These are phyloP conservation scores for Cynoglossus semilaevis DNA, from an alignment of 2,113 vertebrate genomes.

Conservation along the genomic window DNA sequence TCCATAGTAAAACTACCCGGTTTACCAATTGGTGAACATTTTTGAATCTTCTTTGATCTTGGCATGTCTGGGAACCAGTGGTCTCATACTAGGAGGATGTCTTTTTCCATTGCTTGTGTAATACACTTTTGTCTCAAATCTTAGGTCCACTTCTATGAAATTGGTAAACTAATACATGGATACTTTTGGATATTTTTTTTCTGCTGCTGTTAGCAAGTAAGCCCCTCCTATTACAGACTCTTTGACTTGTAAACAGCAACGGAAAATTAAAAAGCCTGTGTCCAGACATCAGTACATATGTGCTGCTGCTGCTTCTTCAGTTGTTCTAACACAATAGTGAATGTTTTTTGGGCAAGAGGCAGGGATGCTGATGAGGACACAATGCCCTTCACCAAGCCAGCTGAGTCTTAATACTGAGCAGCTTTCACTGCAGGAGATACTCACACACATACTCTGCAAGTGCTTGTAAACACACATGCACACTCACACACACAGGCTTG, in stretches of 20 bases:
- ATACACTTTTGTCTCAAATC: no score
- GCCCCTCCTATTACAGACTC: background rate
- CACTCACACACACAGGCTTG: background rate
- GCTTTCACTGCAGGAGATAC: constrained; percentile 33
- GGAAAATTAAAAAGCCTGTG: background rate
- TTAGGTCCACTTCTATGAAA: no score
- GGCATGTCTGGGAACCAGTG: no score
- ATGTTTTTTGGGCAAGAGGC: constrained; percentile 13
- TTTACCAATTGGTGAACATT: no score
- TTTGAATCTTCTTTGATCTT: no score
- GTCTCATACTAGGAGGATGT: no score
- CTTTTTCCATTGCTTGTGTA: no score
- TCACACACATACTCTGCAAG: constrained; percentile 13
- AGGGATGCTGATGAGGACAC: constrained; percentile 12
- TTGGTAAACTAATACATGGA: no score
- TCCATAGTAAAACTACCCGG: no score
- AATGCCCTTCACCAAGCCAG: constrained; percentile 16
- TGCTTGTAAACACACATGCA: constrained; percentile 3
- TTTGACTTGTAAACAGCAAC: background rate
- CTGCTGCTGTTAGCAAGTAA: background rate
- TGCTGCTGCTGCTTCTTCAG: background rate
- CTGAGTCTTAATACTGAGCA: constrained; percentile 19
- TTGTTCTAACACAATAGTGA: background rate
- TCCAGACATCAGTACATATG: background rate
- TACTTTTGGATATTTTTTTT: background rate